phyloP scores from a whole-genome alignment of 64 coral and sea anemone genomes.

The Porites australiensis region DNA sequence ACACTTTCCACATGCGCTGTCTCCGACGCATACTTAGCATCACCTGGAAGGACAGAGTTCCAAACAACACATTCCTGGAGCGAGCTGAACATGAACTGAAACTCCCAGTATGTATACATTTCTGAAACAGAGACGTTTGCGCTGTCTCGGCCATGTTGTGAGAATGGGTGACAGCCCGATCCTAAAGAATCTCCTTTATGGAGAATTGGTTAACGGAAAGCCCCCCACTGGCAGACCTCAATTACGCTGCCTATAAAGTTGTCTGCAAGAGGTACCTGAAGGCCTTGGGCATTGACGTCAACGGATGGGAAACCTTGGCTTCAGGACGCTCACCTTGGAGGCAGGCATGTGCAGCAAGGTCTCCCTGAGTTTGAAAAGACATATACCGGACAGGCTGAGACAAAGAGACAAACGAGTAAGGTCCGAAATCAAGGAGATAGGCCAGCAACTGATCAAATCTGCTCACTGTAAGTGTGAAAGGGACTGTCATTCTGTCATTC shows the following conservation, averaged over 20 bases:
- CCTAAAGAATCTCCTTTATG: slow-evolving; percentile 5
- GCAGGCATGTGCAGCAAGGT: no score
- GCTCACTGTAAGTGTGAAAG: no score
- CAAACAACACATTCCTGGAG: neutral
- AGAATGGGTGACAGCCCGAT: slow-evolving; percentile 19
- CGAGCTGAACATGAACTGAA: neutral
- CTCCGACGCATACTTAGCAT: slow-evolving; percentile 18
- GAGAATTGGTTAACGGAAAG: slow-evolving; percentile 4
- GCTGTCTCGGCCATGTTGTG: slow-evolving; percentile 9
- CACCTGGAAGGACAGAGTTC: slow-evolving; percentile 28
- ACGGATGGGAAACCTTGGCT: neutral
- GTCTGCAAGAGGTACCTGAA: neutral
- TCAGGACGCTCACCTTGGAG: neutral
- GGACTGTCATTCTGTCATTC: neutral
- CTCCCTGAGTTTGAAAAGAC: no score
- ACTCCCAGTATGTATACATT: neutral
- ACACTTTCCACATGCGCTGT: neutral
- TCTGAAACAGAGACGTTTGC: neutral
- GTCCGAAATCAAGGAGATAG: no score
- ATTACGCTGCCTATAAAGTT: neutral
- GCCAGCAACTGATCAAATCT: no score
- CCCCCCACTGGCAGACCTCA: neutral
- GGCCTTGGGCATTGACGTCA: neutral
- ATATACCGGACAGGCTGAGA: no score
- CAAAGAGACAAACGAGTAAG: no score